These are phyloP conservation scores for Mormoops blainvillei DNA, from an alignment of 2,113 vertebrate genomes.

Conservation along the genomic window DNA sequence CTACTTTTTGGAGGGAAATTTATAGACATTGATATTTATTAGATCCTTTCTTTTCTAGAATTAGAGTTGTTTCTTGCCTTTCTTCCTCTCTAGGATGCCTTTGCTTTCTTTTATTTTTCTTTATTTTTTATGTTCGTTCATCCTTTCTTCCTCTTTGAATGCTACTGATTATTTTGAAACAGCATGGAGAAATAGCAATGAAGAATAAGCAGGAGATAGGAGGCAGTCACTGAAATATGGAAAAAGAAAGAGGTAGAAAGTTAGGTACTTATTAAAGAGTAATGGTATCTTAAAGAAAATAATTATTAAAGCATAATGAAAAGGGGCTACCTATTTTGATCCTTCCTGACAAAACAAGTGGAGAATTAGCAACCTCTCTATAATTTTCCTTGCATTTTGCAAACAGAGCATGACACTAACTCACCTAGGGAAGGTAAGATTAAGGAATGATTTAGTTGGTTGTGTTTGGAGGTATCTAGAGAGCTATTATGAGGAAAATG, in stretches of 20 bases:
- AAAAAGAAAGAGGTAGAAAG: slow-evolving; percentile 20
- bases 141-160: slow-evolving; percentile 28
- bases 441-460: neutral
- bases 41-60: slow-evolving; percentile 16
- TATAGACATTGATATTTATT: neutral
- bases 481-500: neutral
- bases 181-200: slow-evolving; percentile 68
- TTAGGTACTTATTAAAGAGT: slow-evolving; percentile 45
- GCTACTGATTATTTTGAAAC: slow-evolving; percentile 41
- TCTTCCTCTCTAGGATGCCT: slow-evolving; percentile 23
- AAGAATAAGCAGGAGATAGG: slow-evolving; percentile 60
- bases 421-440: neutral
- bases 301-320: slow-evolving; percentile 21
- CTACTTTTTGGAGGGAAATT: neutral
- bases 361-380: neutral
- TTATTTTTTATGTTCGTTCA: slow-evolving; percentile 27
- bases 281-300: slow-evolving; percentile 1
- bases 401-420: neutral
- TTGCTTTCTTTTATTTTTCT: slow-evolving; percentile 38
- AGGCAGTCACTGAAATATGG: slow-evolving; percentile 50
- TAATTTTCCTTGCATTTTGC: slow-evolving; percentile 16
- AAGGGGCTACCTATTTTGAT: neutral
- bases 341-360: neutral
- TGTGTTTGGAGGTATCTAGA: neutral
- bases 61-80: slow-evolving; percentile 26